Percentiles rank a stretch among this genome's conserved stretches.
Conservation (phyloP, 2,888 invertebrate species). For the Lasioglossum leucozonium region DNA sequence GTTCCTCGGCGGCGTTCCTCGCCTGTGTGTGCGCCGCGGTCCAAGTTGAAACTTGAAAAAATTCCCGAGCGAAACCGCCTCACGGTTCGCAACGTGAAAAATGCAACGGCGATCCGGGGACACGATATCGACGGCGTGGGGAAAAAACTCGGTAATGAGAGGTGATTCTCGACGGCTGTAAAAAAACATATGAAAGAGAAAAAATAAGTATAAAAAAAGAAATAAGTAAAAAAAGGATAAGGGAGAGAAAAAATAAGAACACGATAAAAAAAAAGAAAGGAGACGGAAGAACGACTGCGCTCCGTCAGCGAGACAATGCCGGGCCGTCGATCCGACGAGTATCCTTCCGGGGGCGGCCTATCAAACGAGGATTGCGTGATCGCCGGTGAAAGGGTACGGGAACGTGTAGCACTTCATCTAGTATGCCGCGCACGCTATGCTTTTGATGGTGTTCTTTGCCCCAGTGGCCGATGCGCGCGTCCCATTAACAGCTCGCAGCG, state of each 20-base stretch:
- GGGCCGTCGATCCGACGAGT: constrained; percentile 5
- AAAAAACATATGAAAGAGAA: constrained; percentile 19
- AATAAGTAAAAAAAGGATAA: constrained; percentile 23
- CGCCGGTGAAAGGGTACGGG: neutral
- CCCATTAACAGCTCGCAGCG: neutral
- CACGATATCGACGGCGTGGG: neutral
- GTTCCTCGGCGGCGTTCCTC: neutral
- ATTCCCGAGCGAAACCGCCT: neutral
- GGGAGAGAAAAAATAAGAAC: neutral
- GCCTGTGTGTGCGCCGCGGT: neutral
- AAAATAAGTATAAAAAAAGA: neutral
- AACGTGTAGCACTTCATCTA: constrained; percentile 29
- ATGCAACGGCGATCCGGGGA: neutral
- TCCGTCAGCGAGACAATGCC: constrained; percentile 27
- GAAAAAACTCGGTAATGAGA: neutral
- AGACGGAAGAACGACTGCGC: constrained; percentile 9
- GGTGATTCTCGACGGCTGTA: constrained; percentile 14
- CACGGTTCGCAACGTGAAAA: neutral
- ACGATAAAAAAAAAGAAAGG: neutral
- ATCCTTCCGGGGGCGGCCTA: constrained; percentile 14
- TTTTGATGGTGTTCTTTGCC: neutral
- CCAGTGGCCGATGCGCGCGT: neutral
- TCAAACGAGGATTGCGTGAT: constrained; percentile 11
- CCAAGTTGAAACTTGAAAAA: neutral
- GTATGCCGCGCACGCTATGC: constrained; percentile 9